phyloP scores from a whole-genome alignment of 2,113 vertebrate species.

The Salvelinus fontinalis region DNA sequence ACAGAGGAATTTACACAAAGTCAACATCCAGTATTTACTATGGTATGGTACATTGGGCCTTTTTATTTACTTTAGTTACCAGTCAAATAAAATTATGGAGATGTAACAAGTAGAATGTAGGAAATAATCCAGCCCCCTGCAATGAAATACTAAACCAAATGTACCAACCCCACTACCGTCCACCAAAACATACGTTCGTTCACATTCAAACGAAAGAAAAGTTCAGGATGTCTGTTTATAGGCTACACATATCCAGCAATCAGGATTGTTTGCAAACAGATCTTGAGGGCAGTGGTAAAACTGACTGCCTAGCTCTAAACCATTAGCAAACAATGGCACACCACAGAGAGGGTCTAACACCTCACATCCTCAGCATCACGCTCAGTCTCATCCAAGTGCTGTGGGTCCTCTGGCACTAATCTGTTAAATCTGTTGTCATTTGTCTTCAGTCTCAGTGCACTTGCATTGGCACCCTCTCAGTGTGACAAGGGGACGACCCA shows the following conservation, averaged over 20 bases:
- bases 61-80: not conserved
- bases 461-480: slow-evolving; percentile 20
- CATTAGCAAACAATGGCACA: slow-evolving; percentile 47
- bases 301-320: slow-evolving; percentile 29
- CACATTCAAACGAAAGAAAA: not conserved
- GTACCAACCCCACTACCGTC: no score
- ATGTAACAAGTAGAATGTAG: not conserved
- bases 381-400: slow-evolving; percentile 10
- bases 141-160: not conserved
- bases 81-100: not conserved
- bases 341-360: slow-evolving; percentile 12
- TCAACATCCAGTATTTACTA: not conserved
- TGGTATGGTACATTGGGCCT: not conserved
- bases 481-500: slow-evolving; percentile 3
- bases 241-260: not conserved
- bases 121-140: not conserved
- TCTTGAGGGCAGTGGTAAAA: slow-evolving; percentile 18
- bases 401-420: slow-evolving; percentile 31
- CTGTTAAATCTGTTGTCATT: slow-evolving; percentile 38
- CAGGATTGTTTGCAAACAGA: slow-evolving; percentile 36
- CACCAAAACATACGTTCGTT: not conserved
- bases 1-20: no score
- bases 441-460: slow-evolving; percentile 21
- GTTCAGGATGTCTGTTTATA: not conserved
- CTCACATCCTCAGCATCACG: not conserved